phyloP scores from a whole-genome alignment of 2,113 vertebrate genomes.

The Pelmatolapia mariae region DNA sequence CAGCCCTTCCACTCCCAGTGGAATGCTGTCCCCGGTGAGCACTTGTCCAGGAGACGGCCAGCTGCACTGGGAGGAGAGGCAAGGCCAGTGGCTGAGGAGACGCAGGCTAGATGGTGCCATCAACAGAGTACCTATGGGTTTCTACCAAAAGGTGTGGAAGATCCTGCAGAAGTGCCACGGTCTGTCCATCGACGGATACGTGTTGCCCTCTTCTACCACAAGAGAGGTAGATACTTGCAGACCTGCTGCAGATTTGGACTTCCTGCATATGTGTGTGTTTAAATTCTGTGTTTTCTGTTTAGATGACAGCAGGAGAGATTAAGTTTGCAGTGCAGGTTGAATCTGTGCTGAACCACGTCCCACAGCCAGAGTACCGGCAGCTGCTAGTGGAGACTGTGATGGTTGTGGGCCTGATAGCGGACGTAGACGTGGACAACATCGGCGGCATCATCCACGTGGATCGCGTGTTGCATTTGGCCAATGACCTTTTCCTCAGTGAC shows the following conservation, averaged over 20 bases:
- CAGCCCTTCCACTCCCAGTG: slow-evolving; percentile 90
- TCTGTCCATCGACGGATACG: slow-evolving; percentile 93
- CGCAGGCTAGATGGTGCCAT: slow-evolving; percentile 94
- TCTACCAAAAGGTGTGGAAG: slow-evolving; percentile 97
- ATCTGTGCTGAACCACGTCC: slow-evolving; percentile 92
- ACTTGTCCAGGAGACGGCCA: slow-evolving; percentile 54
- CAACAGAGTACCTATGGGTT: slow-evolving; percentile 94
- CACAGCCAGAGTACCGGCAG: slow-evolving; percentile 95
- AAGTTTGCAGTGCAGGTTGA: slow-evolving; percentile 98
- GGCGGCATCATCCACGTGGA: slow-evolving; percentile 87
- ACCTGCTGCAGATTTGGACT: not conserved
- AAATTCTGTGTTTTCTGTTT: not conserved
- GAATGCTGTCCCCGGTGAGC: slow-evolving; percentile 77
- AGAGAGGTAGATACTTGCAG: slow-evolving; percentile 74
- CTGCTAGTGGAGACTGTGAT: slow-evolving; percentile 92
- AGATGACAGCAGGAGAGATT: slow-evolving; percentile 96
- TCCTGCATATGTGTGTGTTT: not conserved
- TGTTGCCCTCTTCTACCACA: slow-evolving; percentile 94
- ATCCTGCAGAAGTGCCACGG: slow-evolving; percentile 98
- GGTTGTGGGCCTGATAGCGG: slow-evolving; percentile 86
- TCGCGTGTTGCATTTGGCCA: slow-evolving; percentile 87
- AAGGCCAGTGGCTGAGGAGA: slow-evolving; percentile 96
- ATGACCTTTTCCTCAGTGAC: slow-evolving; percentile 88
- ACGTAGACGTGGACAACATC: slow-evolving; percentile 85
- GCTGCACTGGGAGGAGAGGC: slow-evolving; percentile 84